Base-by-base conservation (phyloP, 2,113 vertebrate genomes). In the Austrofundulus limnaeus region DNA sequence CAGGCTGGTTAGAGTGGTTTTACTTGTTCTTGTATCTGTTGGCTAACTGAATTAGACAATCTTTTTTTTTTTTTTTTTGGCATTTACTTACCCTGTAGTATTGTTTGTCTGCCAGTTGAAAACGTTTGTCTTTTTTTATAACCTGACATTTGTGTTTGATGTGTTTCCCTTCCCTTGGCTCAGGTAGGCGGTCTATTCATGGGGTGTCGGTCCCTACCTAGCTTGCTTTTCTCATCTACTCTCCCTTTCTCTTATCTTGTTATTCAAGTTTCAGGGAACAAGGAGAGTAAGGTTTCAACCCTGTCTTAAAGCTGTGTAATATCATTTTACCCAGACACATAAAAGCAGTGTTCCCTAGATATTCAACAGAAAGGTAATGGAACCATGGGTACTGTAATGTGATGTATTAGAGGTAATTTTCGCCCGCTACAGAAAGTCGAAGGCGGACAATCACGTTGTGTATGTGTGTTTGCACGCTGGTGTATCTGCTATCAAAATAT, bases 1-100 rank as follows among this genome's bases (percentile, higher is more conserved):
- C 41, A 1, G 56, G 63, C 86, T 72, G 80, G 89, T 88, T 86
- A 12, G 56, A 75, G 78, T 34, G 51, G 85, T 85, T 89, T 43
- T 55, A 64, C 79, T 68, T 61, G 82, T 76, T 6, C 0, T 43
- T 17, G 43, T 12, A 15, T 62, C 56, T 74, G 53, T 53, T 46
- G 45, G 14, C 21, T 51, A 14, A 59, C 56, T 75, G 24, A 76
- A 69, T 28, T 58, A 77, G 70, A 74, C 73, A 41, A 10, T 5
- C 31, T 34, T 37, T 60, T 21, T n/a, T n/a, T n/a, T 74, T 51
- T 81, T 87, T 83, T 79, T 82, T 69, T 77, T 62, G 52, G 9
- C 12, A 3, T 46, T 23, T 12, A 41, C 48, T n/a, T 38, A 60
- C 72, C 66, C 63, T 64, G 41, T 46, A 41, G 12, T 52, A 61